Conservation (phyloP, 2,113 vertebrate genomes). For the Prochilodus magdalenae region DNA sequence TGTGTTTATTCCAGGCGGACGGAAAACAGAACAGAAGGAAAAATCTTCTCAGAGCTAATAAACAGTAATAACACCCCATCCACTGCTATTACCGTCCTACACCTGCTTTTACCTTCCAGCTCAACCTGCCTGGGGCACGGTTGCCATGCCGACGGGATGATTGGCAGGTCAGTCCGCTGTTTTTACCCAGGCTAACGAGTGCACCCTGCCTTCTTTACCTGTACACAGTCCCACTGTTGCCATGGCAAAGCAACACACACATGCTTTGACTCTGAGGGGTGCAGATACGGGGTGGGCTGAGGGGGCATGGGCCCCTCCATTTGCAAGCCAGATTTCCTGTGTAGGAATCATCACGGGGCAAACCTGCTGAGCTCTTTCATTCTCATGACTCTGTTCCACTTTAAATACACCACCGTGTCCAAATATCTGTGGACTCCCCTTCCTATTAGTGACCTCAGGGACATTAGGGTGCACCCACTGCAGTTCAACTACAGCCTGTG, state of each 20-base stretch:
- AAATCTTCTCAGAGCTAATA: neutral
- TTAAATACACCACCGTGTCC: no score
- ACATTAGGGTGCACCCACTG: no score
- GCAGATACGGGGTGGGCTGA: neutral
- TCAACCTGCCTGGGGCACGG: constrained; percentile 2
- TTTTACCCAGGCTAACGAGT: constrained; percentile 7
- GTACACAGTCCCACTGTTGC: neutral
- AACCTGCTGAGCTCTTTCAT: no score
- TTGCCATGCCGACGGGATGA: neutral
- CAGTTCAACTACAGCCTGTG: no score
- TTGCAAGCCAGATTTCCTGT: no score
- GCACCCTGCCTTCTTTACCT: neutral
- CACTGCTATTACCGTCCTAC: neutral
- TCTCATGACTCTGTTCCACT: no score
- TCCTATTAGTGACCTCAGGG: no score
- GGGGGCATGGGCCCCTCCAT: no score
- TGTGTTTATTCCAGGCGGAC: neutral
- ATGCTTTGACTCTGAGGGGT: neutral
- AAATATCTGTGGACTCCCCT: no score
- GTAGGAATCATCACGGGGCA: no score
- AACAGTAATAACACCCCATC: constrained; percentile 14
- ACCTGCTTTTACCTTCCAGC: constrained; percentile 1
- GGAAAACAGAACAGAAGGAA: neutral
- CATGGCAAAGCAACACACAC: neutral
- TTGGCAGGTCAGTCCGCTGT: constrained; percentile 9